Base-by-base conservation (phyloP, 2,888 invertebrate species). In the Chrysotoxum bicinctum region DNA sequence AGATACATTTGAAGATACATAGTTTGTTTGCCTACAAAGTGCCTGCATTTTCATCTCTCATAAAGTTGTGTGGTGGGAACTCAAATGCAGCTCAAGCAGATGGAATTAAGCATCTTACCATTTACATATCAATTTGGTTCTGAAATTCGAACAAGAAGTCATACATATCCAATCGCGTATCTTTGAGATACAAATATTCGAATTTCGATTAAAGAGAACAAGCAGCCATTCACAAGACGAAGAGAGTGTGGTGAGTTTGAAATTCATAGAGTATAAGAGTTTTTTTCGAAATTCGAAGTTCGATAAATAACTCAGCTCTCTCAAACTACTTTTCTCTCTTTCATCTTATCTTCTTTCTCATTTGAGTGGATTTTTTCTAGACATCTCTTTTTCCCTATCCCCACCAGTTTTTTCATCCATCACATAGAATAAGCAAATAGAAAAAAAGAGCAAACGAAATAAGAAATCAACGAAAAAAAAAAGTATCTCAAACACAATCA, bases 231-330 rank as follows among this genome's bases (percentile, higher is more conserved):
- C 16, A 14, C 4, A 3, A 60, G n/a, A 26, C 14, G 0, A 75
- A 76, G 84, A 85, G 84, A 80, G 70, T 68, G 80, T 80, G 84
- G 84, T 85, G 84, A 80, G 30, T 85, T 85, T 70, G 37, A 2
- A 21, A 32, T 4, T 32, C 4, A 0, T 0, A 2, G 19, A 35
- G 76, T 85, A 85, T 85, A 85, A 85, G 84, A 85, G 80, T 23
- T 52, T 45, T 6, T 32, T 56, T 69, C n/a, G n/a, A n/a, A n/a
- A n/a, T n/a, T 75, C 75, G 74, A 74, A 72, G 10, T 50, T 30
- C 3, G 26, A 16, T n/a, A 37, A 8, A 50, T 5, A 14, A 45
- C 7, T 9, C 16, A 45, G 3, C 8, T 3, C 0, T 32, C 23
- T 43, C 10, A n/a, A n/a, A n/a, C n/a, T n/a, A n/a, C 1, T 74